Conservation (phyloP, 2,888 invertebrate genomes). For the Lamellibrachia satsuma region DNA sequence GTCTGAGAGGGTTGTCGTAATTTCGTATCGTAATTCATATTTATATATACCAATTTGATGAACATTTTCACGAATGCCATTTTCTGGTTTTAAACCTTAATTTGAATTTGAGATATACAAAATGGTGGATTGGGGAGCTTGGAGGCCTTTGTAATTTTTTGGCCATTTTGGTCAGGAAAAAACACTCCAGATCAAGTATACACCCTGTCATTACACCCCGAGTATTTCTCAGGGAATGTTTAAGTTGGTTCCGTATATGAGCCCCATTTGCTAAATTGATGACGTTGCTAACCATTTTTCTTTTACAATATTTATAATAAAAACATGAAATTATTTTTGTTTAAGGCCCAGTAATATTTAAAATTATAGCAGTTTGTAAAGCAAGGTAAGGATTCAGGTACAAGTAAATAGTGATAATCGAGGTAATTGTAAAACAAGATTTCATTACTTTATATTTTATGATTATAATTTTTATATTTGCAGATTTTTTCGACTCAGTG, state of each 20-base stretch:
- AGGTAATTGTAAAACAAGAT: too few relatives aligned
- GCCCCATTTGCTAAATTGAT: background rate
- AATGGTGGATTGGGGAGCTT: background rate
- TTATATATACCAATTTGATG: too few relatives aligned
- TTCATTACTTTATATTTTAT: too few relatives aligned
- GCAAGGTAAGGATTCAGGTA: too few relatives aligned
- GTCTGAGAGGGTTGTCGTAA: too few relatives aligned
- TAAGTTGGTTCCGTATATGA: too few relatives aligned
- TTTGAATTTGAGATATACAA: background rate
- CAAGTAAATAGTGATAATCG: too few relatives aligned
- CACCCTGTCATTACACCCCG: too few relatives aligned
- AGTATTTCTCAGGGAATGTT: too few relatives aligned
- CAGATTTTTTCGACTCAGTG: background rate
- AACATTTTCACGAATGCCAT: too few relatives aligned
- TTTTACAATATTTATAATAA: background rate
- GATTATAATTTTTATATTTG: background rate
- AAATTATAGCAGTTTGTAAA: background rate
- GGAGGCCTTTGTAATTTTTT: background rate
- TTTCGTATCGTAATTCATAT: too few relatives aligned
- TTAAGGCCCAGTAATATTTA: background rate
- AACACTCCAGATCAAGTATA: background rate
- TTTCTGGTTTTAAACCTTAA: background rate
- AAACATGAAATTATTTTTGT: slow-evolving; percentile 7
- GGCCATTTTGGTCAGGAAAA: background rate
- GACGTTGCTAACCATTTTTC: background rate